Percentiles rank a stretch among this genome's conserved stretches.
Evolutionary conservation across 2,888 invertebrate genomes (phyloP).

Genomic region (Pyrocoelia pectoralis): DNA sequence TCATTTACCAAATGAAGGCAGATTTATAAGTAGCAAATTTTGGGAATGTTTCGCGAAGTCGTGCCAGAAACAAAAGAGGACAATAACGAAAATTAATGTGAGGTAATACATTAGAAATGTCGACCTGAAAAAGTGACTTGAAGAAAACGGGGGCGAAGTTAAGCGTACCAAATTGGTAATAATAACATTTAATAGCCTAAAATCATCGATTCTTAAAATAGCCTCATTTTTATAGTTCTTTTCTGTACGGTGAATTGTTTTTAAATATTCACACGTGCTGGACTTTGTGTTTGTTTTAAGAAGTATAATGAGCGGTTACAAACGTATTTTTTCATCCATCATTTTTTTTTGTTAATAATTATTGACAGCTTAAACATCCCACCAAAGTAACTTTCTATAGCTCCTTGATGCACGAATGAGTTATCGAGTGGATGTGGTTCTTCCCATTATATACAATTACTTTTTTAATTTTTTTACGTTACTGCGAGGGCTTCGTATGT

Average conservation of each 20-base stretch:
- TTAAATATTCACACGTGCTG: constrained; percentile 5
- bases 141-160: no score
- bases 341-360: constrained; percentile 22
- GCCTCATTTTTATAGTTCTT: background rate
- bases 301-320: background rate
- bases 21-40: no score
- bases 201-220: background rate
- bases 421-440: background rate
- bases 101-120: no score
- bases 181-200: no score
- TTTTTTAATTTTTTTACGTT: background rate
- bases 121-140: no score
- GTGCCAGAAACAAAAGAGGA: no score
- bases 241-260: background rate
- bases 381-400: constrained; percentile 9
- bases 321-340: constrained; percentile 16
- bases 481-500: background rate
- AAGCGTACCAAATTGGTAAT: no score
- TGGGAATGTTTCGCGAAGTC: no score
- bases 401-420: constrained; percentile 1
- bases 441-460: constrained; percentile 3
- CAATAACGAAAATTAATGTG: no score
- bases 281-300: constrained; percentile 1
- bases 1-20: no score
- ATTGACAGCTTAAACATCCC: constrained; percentile 23